These are phyloP conservation scores for Acanthopleura granulata DNA, from an alignment of 2,888 invertebrate genomes.

Conservation along the genomic window DNA sequence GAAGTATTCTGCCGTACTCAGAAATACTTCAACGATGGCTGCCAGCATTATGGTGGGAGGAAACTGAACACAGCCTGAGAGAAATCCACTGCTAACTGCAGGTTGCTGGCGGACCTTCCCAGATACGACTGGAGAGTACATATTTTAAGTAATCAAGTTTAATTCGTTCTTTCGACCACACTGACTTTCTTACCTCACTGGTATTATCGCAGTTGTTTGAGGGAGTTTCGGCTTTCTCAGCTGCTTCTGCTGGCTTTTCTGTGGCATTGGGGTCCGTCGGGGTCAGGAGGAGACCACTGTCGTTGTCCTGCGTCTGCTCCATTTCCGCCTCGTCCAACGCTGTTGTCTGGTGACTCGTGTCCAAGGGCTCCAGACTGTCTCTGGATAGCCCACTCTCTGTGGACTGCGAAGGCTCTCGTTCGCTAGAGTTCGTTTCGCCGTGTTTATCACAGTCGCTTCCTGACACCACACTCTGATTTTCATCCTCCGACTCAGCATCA, in stretches of 20 bases:
- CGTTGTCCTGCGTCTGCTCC: neutral
- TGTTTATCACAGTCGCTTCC: conserved; percentile 2
- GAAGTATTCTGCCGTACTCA: too few relatives aligned
- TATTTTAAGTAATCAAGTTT: too few relatives aligned
- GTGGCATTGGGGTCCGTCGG: neutral
- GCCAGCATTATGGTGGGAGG: too few relatives aligned
- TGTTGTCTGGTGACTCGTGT: neutral
- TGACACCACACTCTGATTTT: neutral
- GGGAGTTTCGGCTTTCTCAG: neutral
- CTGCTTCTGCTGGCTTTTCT: too few relatives aligned
- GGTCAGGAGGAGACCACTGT: neutral
- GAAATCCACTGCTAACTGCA: too few relatives aligned
- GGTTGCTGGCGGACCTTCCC: too few relatives aligned
- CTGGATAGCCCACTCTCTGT: neutral
- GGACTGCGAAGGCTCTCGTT: neutral
- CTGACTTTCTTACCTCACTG: conserved; percentile 44
- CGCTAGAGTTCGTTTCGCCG: neutral
- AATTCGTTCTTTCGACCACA: too few relatives aligned
- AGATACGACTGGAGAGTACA: too few relatives aligned
- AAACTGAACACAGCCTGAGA: too few relatives aligned
- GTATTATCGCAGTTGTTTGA: conserved; percentile 49
- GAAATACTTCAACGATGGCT: too few relatives aligned
- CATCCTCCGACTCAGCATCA: neutral
- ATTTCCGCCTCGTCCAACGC: neutral
- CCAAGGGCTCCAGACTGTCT: neutral